Percentiles rank a stretch among this genome's conserved stretches.
These are phyloP conservation scores for Trachemys scripta DNA, from an alignment of 2,113 vertebrate species.

Conservation along the genomic window DNA sequence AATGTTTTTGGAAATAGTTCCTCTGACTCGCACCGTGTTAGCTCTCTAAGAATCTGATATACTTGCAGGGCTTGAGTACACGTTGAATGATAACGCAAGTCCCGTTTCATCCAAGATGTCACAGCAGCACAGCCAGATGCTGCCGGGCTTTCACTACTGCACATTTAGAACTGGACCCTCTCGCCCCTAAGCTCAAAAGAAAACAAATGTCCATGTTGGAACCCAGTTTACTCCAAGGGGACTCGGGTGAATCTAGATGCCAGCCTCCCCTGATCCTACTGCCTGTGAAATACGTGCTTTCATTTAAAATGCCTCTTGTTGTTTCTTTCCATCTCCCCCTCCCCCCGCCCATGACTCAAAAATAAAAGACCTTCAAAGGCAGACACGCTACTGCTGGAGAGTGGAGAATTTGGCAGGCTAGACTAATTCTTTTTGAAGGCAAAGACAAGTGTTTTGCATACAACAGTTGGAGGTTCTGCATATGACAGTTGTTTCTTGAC, in stretches of 20 bases:
- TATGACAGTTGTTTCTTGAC: not conserved
- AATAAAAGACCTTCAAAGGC: constrained; percentile 4
- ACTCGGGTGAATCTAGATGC: not conserved
- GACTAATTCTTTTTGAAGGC: not conserved
- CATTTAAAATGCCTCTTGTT: not conserved
- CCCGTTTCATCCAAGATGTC: fast-evolving
- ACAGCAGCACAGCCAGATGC: not conserved
- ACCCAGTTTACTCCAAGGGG: fast-evolving
- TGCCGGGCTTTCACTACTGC: fast-evolving
- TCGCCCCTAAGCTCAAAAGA: too few relatives aligned
- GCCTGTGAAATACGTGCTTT: not conserved
- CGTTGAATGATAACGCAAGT: fast-evolving
- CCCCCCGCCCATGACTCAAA: not conserved
- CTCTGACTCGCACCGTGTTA: fast-evolving
- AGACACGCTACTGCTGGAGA: not conserved
- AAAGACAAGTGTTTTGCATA: not conserved
- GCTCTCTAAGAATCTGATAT: fast-evolving
- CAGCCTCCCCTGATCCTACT: not conserved
- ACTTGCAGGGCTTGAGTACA: not conserved
- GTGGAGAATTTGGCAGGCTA: not conserved
- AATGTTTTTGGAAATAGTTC: not conserved
- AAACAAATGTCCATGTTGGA: fast-evolving
- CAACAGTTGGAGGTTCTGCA: not conserved
- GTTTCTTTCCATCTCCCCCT: not conserved
- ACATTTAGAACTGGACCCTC: not conserved